phyloP scores from a whole-genome alignment of 2,888 invertebrate species.

The Caradrina clavipalpis region DNA sequence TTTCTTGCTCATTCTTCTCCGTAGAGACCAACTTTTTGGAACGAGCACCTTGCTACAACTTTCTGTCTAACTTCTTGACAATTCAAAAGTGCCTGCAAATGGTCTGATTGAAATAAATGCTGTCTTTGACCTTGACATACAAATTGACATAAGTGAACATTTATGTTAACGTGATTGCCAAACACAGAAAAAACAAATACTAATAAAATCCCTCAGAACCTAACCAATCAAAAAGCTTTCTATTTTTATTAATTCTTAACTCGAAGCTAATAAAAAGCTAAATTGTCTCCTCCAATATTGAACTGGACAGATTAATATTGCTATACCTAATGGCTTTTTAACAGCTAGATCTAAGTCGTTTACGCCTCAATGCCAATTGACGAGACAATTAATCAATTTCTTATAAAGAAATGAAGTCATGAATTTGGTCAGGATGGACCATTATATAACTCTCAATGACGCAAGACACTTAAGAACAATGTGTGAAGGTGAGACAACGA shows the following conservation, averaged over 20 bases:
- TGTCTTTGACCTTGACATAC: no score
- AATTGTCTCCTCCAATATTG: neutral
- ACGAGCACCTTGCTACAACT: no score
- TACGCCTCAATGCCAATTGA: constrained; percentile 27
- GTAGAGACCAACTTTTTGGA: no score
- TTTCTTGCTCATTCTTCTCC: no score
- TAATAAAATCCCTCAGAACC: neutral
- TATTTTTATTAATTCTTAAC: neutral
- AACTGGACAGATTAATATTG: constrained; percentile 30
- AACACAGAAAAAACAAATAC: neutral
- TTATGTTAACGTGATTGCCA: neutral
- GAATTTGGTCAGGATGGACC: constrained; percentile 11
- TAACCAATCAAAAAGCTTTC: neutral
- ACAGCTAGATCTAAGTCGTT: constrained; percentile 11
- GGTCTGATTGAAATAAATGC: no score
- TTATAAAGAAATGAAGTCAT: constrained; percentile 15
- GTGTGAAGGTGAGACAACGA: neutral
- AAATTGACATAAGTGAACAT: no score
- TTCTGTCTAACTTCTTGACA: no score
- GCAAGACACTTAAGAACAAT: neutral
- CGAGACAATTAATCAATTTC: constrained; percentile 37
- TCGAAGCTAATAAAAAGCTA: neutral
- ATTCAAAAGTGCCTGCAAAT: no score
- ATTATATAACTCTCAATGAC: constrained; percentile 7
- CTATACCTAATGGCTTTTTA: constrained; percentile 7